Conservation (phyloP, 2,888 invertebrate species). For the Subacronicta megacephala region DNA sequence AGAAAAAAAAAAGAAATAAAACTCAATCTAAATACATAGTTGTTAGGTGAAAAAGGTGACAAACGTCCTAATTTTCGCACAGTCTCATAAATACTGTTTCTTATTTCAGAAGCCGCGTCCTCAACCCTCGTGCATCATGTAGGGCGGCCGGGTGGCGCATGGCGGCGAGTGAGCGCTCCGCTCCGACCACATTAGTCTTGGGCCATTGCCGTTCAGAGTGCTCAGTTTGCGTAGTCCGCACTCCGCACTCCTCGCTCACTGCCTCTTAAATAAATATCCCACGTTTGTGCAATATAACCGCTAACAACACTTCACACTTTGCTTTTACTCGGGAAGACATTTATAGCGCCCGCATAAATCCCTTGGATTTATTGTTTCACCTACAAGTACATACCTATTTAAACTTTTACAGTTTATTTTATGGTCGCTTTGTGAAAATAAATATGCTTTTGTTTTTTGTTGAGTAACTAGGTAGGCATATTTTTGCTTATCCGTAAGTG, state of each 20-base stretch:
- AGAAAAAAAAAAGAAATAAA: too few relatives aligned
- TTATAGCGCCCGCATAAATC: conserved; percentile 81
- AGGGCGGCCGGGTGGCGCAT: conserved; percentile 41
- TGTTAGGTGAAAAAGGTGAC: too few relatives aligned
- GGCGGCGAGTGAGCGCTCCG: conserved; percentile 51
- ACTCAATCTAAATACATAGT: too few relatives aligned
- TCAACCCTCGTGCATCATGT: conserved; percentile 19
- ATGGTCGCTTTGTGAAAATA: conserved; percentile 51
- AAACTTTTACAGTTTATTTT: conserved; percentile 52
- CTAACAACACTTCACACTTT: conserved; percentile 87
- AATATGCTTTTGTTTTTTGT: conserved; percentile 41
- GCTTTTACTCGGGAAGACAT: conserved; percentile 70
- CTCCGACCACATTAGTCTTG: conserved; percentile 78
- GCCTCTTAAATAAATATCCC: conserved; percentile 87
- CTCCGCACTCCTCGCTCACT: conserved; percentile 67
- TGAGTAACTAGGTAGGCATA: conserved; percentile 20
- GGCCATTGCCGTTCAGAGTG: conserved; percentile 83
- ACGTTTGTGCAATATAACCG: conserved; percentile 83
- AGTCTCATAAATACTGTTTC: background rate
- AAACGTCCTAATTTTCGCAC: background rate
- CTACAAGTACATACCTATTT: conserved; percentile 58
- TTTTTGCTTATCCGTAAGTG: background rate
- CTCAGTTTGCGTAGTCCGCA: conserved; percentile 75
- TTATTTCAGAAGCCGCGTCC: conserved; percentile 2
- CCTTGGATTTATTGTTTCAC: conserved; percentile 73